These are phyloP conservation scores for Ditula angustiorana DNA, from an alignment of 2,888 invertebrate species.

Conservation along the genomic window DNA sequence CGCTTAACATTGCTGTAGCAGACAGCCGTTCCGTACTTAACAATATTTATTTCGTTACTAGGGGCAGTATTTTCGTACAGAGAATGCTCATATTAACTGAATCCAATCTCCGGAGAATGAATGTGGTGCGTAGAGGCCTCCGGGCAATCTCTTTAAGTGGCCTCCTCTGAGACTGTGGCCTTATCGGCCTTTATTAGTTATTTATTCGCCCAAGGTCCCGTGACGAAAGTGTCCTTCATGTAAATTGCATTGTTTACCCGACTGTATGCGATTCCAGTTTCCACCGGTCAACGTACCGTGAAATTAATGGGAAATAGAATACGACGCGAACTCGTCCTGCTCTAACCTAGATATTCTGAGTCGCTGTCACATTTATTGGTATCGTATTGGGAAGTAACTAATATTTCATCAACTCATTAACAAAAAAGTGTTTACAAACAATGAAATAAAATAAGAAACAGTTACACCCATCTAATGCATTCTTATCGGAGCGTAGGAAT, in stretches of 20 bases:
- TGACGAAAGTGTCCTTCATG: slow-evolving; percentile 62
- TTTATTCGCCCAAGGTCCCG: slow-evolving; percentile 67
- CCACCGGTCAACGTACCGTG: slow-evolving; percentile 35
- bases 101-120: slow-evolving; percentile 66
- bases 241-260: slow-evolving; percentile 65
- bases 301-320: slow-evolving; percentile 23
- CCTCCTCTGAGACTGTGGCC: slow-evolving; percentile 59
- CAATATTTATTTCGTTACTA: slow-evolving; percentile 73
- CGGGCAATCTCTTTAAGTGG: slow-evolving; percentile 81
- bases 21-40: slow-evolving; percentile 58
- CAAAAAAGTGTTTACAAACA: neutral
- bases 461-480: slow-evolving; percentile 12
- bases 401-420: no score
- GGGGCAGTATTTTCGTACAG: slow-evolving; percentile 63
- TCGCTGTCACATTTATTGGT: no score
- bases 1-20: slow-evolving; percentile 47
- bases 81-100: slow-evolving; percentile 73
- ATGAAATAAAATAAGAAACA: neutral
- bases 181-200: slow-evolving; percentile 80
- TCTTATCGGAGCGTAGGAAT: slow-evolving; percentile 26
- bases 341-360: neutral
- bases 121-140: slow-evolving; percentile 62
- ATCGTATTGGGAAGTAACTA: no score
- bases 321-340: neutral
- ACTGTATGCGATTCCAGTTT: slow-evolving; percentile 37